Evolutionary conservation across 2,797 vertebrate genomes (phyloP).

Genomic region (Lycodopsis pacificus): DNA sequence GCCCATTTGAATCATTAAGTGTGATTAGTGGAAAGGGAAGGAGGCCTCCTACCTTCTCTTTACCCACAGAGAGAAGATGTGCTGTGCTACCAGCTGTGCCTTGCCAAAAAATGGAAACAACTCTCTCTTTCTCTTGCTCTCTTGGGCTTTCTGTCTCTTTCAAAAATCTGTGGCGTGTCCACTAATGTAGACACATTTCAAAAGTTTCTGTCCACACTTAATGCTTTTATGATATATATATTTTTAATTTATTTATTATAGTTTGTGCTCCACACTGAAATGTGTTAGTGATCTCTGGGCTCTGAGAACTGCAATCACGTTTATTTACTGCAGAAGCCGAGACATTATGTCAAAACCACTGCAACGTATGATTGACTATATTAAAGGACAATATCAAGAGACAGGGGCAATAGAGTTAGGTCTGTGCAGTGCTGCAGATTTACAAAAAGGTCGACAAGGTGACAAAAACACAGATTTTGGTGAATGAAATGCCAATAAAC

Average conservation of each 20-base stretch:
- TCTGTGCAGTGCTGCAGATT: background rate
- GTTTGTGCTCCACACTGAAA: background rate
- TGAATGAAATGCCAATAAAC: background rate
- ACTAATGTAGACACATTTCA: background rate
- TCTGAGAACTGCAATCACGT: constrained; percentile 39
- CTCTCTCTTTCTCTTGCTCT: constrained; percentile 19
- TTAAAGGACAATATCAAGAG: background rate
- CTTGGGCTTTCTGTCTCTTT: background rate
- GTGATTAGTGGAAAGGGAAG: constrained; percentile 77
- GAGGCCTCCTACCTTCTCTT: constrained; percentile 62
- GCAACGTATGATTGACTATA: background rate
- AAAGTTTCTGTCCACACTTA: constrained; percentile 3
- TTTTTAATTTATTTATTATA: too few species aligned
- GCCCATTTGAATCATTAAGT: constrained; percentile 84
- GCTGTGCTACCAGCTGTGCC: constrained; percentile 56
- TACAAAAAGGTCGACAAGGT: background rate
- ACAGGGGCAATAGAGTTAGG: background rate
- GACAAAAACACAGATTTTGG: background rate
- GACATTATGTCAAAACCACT: constrained; percentile 8
- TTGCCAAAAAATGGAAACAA: constrained; percentile 44
- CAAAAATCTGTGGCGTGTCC: background rate
- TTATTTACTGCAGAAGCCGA: constrained; percentile 26
- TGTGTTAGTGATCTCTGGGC: constrained; percentile 27
- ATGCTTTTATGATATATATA: background rate
- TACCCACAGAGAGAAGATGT: constrained; percentile 65